phyloP scores from a whole-genome alignment of 2,113 vertebrate genomes.

The Cheirogaleus medius region DNA sequence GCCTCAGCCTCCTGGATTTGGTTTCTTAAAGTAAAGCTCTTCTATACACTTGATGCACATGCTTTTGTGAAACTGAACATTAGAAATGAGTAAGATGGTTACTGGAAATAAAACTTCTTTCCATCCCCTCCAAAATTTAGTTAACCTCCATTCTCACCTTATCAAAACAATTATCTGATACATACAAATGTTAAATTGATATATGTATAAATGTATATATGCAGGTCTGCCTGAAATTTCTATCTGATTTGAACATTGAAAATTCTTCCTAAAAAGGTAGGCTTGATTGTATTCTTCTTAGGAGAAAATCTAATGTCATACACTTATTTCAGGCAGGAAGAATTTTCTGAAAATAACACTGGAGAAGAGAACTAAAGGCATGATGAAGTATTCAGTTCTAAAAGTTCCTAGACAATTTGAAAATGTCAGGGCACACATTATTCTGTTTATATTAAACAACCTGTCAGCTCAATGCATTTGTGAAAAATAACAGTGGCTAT shows the following conservation, averaged over 20 bases:
- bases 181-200: not conserved
- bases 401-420: constrained; percentile 73
- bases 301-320: constrained; percentile 22
- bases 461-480: constrained; percentile 78
- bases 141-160: not conserved
- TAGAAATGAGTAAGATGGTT: not conserved
- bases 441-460: constrained; percentile 82
- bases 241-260: constrained; percentile 2
- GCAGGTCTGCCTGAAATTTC: not conserved
- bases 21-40: not conserved
- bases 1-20: too few relatives aligned
- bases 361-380: constrained; percentile 44
- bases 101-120: not conserved
- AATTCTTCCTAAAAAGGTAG: not conserved
- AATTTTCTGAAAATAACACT: constrained; percentile 44
- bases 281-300: constrained; percentile 2
- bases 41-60: not conserved
- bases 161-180: constrained; percentile 48
- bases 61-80: not conserved
- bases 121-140: not conserved
- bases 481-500: constrained; percentile 76
- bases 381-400: constrained; percentile 65
- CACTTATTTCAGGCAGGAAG: constrained; percentile 10
- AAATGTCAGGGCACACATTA: constrained; percentile 82
- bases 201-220: not conserved